Base-by-base conservation (phyloP, 2,888 invertebrate species). In the Yponomeuta plumbellus region DNA sequence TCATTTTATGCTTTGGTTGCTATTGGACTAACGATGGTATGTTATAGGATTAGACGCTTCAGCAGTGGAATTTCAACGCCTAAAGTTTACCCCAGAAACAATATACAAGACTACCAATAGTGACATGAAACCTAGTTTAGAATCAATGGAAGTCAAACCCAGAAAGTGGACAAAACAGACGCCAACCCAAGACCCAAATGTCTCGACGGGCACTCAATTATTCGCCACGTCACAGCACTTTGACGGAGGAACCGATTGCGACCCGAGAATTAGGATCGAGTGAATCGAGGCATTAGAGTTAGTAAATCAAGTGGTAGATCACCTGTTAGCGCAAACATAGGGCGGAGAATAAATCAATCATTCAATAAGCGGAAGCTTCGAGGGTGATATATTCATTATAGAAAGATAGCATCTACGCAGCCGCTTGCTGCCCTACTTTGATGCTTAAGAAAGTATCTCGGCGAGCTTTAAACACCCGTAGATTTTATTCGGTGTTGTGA, bases 201-300 rank as follows among this genome's bases (percentile, higher is more conserved):
- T 83, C 85, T 83, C 83, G 67, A 68, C 70, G 80, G 83, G 70
- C 72, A 72, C 70, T 70, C 70, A 68, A 71, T 40, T 63, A 44
- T 63, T 63, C 44, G 21, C 40, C 44, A 44, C 44, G 63, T 84
- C 84, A 84, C 85, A 76, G 75, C 80, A 76, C 81, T 84, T 84
- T 85, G 86, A 88, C 84, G 83, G 86, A 86, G 89, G 88, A 84
- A 82, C 80, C 79, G 76, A 34, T 34, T 34, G 34, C 34, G 10
- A 80, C 44, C 78, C 74, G 77, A 74, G 80, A 81, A 85, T 84
- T 82, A 83, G 80, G 80, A 78, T 78, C 74, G 79, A 80, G 78
- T 82, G 81, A 81, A 81, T 84, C 79, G 82, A 83, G 78, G 81
- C 84, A 86, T 86, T 85, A 84, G 79, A 84, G 88, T 83, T 84